Percentiles rank a stretch among this genome's conserved stretches.
Conservation (phyloP, 1,140 invertebrate genomes). For the Drosophila pallidifrons region DNA sequence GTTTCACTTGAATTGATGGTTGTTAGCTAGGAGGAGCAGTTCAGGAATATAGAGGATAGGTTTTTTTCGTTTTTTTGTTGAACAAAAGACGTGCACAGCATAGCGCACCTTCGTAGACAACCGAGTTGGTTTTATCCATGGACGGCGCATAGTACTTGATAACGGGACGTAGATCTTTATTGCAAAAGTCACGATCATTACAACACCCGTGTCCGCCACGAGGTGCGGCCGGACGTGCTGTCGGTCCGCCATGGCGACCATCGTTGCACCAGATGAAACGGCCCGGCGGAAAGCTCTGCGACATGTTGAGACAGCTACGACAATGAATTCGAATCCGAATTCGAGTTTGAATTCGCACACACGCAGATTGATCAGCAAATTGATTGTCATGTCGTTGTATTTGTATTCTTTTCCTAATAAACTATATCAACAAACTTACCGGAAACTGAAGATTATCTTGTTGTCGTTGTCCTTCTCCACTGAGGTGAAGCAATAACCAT, state of each 20-base stretch:
- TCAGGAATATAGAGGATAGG: neutral
- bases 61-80: neutral
- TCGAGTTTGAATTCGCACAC: constrained; percentile 34
- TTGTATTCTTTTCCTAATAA: neutral
- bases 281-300: constrained; percentile 90
- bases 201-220: constrained; percentile 85
- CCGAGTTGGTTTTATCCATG: constrained; percentile 69
- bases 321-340: constrained; percentile 43
- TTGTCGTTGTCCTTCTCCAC: constrained; percentile 88
- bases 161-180: constrained; percentile 84
- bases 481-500: constrained; percentile 94
- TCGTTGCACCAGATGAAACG: constrained; percentile 88
- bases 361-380: constrained; percentile 16
- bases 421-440: constrained; percentile 86
- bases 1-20: constrained; percentile 12
- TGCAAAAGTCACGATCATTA: constrained; percentile 89
- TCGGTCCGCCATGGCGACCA: constrained; percentile 83
- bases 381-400: neutral
- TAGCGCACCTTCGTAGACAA: constrained; percentile 75
- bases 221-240: constrained; percentile 70
- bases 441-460: constrained; percentile 89
- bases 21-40: constrained; percentile 19
- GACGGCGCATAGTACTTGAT: constrained; percentile 70
- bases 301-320: constrained; percentile 89
- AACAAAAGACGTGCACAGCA: constrained; percentile 63